These are phyloP conservation scores for Chaenogobius annularis DNA, from an alignment of 2,113 vertebrate genomes.

Conservation along the genomic window DNA sequence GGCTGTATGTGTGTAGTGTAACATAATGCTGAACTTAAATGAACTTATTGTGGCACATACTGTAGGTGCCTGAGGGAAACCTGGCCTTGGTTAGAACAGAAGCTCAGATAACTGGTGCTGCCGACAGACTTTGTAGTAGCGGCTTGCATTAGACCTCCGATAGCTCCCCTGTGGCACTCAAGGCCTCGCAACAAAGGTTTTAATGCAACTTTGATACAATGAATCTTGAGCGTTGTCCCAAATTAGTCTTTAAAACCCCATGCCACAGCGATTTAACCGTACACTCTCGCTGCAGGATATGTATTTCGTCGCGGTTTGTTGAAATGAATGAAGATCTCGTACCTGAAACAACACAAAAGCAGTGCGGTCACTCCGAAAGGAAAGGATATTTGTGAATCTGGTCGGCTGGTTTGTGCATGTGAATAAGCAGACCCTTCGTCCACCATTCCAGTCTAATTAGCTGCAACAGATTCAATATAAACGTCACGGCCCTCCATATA, in stretches of 20 bases:
- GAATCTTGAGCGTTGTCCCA: conserved; percentile 30
- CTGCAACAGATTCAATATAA: conserved; percentile 72
- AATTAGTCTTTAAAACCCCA: conserved; percentile 2
- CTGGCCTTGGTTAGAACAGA: conserved; percentile 41
- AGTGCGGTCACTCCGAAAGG: conserved; percentile 17
- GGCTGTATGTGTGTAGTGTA: conserved; percentile 19
- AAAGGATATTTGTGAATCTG: conserved; percentile 45
- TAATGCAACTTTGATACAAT: conserved; percentile 25
- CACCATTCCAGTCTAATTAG: conserved; percentile 68
- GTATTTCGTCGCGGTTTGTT: conserved; percentile 19
- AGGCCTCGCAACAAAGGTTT: conserved; percentile 45
- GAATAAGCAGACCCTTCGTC: conserved; percentile 59
- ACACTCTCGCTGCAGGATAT: conserved; percentile 14
- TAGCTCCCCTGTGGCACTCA: conserved; percentile 45
- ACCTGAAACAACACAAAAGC: conserved; percentile 56
- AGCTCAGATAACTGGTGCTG: conserved; percentile 49
- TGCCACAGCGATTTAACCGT: conserved; percentile 23
- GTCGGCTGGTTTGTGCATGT: conserved; percentile 40
- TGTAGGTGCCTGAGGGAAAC: conserved; percentile 35
- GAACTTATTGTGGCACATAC: background rate
- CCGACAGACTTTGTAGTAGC: conserved; percentile 31
- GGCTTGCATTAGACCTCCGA: conserved; percentile 37
- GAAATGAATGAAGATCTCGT: conserved; percentile 34
- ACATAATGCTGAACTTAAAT: conserved; percentile 25
- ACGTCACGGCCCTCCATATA: conserved; percentile 66